These are phyloP conservation scores for Campoplex capitator DNA, from an alignment of 2,888 invertebrate species.

Conservation along the genomic window DNA sequence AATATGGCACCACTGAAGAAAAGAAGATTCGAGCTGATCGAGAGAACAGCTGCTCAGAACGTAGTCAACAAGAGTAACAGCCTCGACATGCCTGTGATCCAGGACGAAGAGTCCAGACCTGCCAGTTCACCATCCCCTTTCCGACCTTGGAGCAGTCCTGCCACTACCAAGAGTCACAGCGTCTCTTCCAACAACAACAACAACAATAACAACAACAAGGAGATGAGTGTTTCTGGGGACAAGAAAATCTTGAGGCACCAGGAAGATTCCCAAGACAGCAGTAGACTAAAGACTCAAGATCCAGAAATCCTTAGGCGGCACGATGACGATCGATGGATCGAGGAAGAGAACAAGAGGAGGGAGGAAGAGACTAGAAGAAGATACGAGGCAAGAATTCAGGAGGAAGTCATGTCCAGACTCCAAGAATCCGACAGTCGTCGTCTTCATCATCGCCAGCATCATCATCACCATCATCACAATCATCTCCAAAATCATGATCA, in stretches of 20 bases:
- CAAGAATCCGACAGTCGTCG: conserved; percentile 64
- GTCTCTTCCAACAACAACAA: conserved; percentile 25
- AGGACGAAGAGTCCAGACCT: conserved; percentile 79
- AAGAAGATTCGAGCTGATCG: conserved; percentile 76
- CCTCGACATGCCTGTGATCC: conserved; percentile 76
- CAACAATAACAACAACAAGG: conserved; percentile 43
- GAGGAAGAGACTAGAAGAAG: conserved; percentile 62
- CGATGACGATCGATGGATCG: conserved; percentile 50
- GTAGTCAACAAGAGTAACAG: conserved; percentile 15
- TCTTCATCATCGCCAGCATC: conserved; percentile 26
- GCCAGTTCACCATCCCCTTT: conserved; percentile 85
- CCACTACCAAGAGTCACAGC: conserved; percentile 46
- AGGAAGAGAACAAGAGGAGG: conserved; percentile 68
- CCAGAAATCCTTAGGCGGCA: conserved; percentile 39
- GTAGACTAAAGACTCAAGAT: conserved; percentile 26
- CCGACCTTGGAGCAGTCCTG: conserved; percentile 88
- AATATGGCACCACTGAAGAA: conserved; percentile 90
- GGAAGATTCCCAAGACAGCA: conserved; percentile 53
- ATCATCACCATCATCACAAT: conserved; percentile 44
- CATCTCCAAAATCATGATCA: conserved; percentile 24
- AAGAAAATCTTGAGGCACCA: conserved; percentile 20
- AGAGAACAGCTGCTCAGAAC: conserved; percentile 73
- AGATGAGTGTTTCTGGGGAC: conserved; percentile 58
- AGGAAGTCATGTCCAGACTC: conserved; percentile 74
- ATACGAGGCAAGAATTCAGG: conserved; percentile 72